Conservation (phyloP, 2,113 vertebrate genomes). For the Pontoporia blainvillei region DNA sequence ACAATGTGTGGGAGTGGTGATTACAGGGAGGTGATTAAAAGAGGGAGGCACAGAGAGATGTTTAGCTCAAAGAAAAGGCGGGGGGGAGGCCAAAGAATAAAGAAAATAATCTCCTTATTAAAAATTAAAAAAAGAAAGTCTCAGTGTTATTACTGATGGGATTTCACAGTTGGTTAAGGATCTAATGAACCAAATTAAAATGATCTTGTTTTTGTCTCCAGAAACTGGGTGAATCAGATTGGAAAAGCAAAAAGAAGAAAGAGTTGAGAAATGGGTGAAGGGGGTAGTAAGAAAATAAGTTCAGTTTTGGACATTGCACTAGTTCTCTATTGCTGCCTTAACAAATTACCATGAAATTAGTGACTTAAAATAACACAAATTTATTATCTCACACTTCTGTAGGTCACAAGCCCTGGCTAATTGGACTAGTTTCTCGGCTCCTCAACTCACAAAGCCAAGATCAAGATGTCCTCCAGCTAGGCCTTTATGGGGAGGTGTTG, state of each 20-base stretch:
- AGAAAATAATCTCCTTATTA: background rate
- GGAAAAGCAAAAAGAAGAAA: background rate
- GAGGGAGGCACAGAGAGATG: background rate
- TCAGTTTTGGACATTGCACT: background rate
- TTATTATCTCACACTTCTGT: accelerated
- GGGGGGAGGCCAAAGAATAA: background rate
- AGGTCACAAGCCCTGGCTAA: background rate
- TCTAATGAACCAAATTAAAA: background rate
- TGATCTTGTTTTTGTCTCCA: background rate
- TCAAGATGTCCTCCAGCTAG: background rate
- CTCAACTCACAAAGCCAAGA: background rate
- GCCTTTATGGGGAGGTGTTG: background rate
- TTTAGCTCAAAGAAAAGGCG: background rate
- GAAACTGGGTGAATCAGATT: background rate
- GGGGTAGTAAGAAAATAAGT: background rate
- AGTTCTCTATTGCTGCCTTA: background rate
- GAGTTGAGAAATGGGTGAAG: background rate
- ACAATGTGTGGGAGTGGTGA: background rate
- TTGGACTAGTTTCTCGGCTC: background rate
- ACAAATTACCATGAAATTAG: background rate
- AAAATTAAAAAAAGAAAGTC: background rate
- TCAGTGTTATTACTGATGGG: background rate
- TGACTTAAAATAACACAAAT: background rate
- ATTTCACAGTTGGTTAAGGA: background rate
- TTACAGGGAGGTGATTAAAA: conserved; percentile 37